Percentiles rank a stretch among this genome's conserved stretches.
phyloP scores from a whole-genome alignment of 1,140 invertebrate species.

The Drosophila novamexicana region DNA sequence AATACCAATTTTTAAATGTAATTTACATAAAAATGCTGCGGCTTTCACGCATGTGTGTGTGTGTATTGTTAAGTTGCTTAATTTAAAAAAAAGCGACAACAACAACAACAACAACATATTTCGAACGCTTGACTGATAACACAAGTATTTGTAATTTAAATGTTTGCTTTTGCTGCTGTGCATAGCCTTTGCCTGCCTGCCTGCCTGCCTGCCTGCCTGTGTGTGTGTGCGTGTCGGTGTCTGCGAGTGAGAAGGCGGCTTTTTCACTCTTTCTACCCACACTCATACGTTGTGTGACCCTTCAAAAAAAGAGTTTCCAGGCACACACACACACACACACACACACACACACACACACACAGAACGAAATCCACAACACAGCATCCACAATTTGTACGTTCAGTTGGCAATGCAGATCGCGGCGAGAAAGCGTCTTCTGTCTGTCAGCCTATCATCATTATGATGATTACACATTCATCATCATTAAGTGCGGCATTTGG shows the following conservation, averaged over 20 bases:
- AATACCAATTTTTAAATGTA: constrained; percentile 64
- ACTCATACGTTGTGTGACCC: constrained; percentile 29
- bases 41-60: constrained; percentile 43
- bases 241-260: constrained; percentile 7
- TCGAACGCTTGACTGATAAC: constrained; percentile 67
- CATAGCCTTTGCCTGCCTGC: too few species aligned
- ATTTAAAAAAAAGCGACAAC: constrained; percentile 63
- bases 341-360: constrained; percentile 29
- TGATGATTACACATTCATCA: constrained; percentile 76
- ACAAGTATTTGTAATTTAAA: constrained; percentile 59
- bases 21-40: constrained; percentile 77
- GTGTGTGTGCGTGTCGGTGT: too few species aligned
- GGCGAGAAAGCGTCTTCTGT: constrained; percentile 49
- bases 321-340: constrained; percentile 18
- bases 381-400: constrained; percentile 7
- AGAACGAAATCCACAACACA: constrained; percentile 64
- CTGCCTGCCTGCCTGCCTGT: too few species aligned
- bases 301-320: constrained; percentile 48
- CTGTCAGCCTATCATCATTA: constrained; percentile 44
- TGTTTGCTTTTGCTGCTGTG: constrained; percentile 25
- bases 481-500: constrained; percentile 56
- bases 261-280: constrained; percentile 38
- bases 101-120: constrained; percentile 45
- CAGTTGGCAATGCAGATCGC: background rate
- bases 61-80: constrained; percentile 64